A percentile compares a stretch with the other conserved stretches of the same genome.
phyloP scores from a whole-genome alignment of 2,113 vertebrate species.

The Falcunculus frontatus region DNA sequence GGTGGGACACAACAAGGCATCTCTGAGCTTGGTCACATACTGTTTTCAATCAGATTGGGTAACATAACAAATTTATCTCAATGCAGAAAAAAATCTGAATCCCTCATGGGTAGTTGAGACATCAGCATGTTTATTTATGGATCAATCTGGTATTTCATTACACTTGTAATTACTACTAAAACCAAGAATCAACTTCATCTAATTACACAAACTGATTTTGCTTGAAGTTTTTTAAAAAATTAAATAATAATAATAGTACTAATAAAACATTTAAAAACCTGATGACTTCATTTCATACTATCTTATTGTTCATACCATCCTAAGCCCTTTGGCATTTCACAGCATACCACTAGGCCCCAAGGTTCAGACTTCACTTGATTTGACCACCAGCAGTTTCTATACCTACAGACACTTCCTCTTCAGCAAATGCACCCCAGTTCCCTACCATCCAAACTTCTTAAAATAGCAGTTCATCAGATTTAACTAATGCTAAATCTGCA shows the following conservation, averaged over 20 bases:
- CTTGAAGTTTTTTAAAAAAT: background rate
- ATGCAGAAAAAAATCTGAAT: background rate
- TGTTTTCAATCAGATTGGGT: background rate
- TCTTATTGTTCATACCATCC: background rate
- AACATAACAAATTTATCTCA: background rate
- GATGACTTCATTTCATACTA: background rate
- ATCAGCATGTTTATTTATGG: background rate
- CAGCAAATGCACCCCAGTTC: background rate
- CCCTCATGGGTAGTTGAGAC: background rate
- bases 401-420: background rate
- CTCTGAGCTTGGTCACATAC: background rate
- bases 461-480: constrained; percentile 22
- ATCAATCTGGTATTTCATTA: background rate
- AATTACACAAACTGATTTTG: background rate
- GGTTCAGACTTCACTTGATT: background rate
- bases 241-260: background rate
- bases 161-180: background rate
- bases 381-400: background rate
- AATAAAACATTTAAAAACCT: background rate
- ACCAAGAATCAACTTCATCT: background rate
- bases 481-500: constrained; percentile 17
- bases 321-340: background rate
- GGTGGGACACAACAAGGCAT: background rate
- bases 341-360: background rate
- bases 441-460: background rate